Base-by-base conservation (phyloP, 2,113 vertebrate species). In the Pterocles gutturalis region DNA sequence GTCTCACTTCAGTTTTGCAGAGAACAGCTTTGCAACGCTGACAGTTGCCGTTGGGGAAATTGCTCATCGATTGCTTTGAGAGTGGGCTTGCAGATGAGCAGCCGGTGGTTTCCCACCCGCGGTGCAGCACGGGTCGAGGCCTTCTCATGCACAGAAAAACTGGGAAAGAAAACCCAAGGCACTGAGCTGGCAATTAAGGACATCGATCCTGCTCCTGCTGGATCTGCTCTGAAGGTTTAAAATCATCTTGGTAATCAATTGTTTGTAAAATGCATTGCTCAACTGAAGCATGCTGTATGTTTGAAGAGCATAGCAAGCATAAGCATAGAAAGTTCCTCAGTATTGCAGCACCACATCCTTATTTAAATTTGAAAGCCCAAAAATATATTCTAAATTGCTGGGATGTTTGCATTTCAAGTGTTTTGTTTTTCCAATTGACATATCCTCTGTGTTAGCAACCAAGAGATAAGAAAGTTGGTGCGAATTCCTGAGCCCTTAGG, bases 81-180 rank as follows among this genome's bases (percentile, higher is more conserved):
- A 41, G 41, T 41, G 41, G 41, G 41, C 41, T 41, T 41, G 11
- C 41, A 41, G 41, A 41, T 41, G 13, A 41, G 41, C 41, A 41
- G 41, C 41, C 3, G 2, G 10, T 11, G 16, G 18, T 48, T 55
- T 72, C 64, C 43, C 31, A 2, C 8, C 14, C 6, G 3, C 33
- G 9, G 17, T 5, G 36, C 36, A 26, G 60, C 7, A 2, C 0
- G 1, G 16, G 8, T 16, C 11, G 5, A 49, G 34, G 21, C n/a
- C 48, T 66, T 36, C 1, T 2, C 12, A 1, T 3, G 10, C 46
- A 22, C 25, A 10, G 9, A 10, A 53, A 53, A 38, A 15, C 5
- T 1, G 7, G 34, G 15, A 66, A 67, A 79, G 8, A 46, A 82
- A 92, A 46, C 9, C 36, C 5, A 2, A 49, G 28, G 3, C 61